Base-by-base conservation (phyloP, 2,113 vertebrate species). In the Uropsilus gracilis region DNA sequence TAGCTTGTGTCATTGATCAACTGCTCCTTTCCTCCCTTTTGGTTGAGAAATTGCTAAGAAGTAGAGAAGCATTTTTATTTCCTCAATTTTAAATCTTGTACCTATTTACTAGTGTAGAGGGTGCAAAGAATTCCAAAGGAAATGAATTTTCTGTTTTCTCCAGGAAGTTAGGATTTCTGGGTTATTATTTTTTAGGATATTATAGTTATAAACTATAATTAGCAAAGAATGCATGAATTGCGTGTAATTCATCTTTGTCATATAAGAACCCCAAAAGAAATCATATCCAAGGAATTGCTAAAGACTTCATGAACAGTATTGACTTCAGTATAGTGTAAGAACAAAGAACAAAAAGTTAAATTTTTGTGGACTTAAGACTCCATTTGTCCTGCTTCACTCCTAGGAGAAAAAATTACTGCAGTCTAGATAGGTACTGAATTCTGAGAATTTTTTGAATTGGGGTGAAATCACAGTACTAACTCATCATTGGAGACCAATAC, bases 11-110 rank as follows among this genome's bases (percentile, higher is more conserved):
- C 48, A 82, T 37, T 83, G 63, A 55, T 89, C 64, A 90, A 34
- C 8, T 85, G 66, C 78, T 55, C 26, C 13, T 34, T 34, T 61
- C 9, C 24, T 61, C 44, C 71, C 11, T 24, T 34, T 66, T 61
- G 91, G 34, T 18, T n/a, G 34, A 96, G 66, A 86, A 59, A 26
- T 84, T 92, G 26, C 39, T 53, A 42, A 88, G 57, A 95, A 64
- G 13, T 86, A 32, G 76, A 57, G 2, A 30, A 68, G 61, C 8
- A 16, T n/a, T n/a, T n/a, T n/a, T n/a, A n/a, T n/a, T n/a, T n/a
- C n/a, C n/a, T n/a, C n/a, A n/a, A n/a, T n/a, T n/a, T n/a, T n/a
- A n/a, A 48, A 22, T 8, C 28, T 28, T 4, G 4, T 10, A 5
- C 53, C 20, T 20, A 64, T 42, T 78, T 59, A n/a, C 53, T 61